A percentile compares a stretch with the other conserved stretches of the same genome.
These are phyloP conservation scores for Drosophila quinaria DNA, from an alignment of 2,888 invertebrate genomes.

Conservation along the genomic window DNA sequence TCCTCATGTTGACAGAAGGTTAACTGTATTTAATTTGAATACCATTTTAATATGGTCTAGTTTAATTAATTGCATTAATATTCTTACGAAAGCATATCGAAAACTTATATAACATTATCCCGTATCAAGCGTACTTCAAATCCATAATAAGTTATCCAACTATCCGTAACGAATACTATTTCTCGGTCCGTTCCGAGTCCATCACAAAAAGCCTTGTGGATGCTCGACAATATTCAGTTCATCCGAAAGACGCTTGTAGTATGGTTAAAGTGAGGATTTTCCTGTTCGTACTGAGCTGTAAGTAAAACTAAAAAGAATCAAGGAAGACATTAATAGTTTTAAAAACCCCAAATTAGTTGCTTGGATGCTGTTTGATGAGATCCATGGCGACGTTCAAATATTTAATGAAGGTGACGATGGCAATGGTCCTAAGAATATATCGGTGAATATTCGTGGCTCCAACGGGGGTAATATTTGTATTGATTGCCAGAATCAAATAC, in stretches of 20 bases:
- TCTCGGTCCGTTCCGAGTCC: not conserved
- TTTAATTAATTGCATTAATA: not conserved
- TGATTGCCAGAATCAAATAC: constrained; percentile 31
- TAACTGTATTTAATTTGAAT: not conserved
- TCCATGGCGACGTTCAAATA: not conserved
- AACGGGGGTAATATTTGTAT: constrained; percentile 32
- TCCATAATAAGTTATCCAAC: constrained; percentile 16
- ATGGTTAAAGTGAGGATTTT: constrained; percentile 6
- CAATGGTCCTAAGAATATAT: not conserved
- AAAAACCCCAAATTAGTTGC: not conserved
- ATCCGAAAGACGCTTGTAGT: not conserved
- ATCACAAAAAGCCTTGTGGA: constrained; percentile 6
- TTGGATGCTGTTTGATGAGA: constrained; percentile 1
- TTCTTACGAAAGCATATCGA: constrained; percentile 3
- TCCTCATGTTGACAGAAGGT: not conserved
- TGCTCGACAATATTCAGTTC: not conserved
- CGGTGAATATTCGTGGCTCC: constrained; percentile 9
- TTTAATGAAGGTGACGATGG: constrained; percentile 2
- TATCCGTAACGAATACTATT: constrained; percentile 6
- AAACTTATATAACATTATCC: constrained; percentile 7
- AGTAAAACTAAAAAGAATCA: not conserved
- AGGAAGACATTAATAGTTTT: not conserved
- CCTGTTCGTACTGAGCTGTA: constrained; percentile 10
- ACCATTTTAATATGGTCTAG: not conserved
- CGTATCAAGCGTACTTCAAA: not conserved